Base-by-base conservation (phyloP, 2,888 invertebrate species). In the Hedya salicella region DNA sequence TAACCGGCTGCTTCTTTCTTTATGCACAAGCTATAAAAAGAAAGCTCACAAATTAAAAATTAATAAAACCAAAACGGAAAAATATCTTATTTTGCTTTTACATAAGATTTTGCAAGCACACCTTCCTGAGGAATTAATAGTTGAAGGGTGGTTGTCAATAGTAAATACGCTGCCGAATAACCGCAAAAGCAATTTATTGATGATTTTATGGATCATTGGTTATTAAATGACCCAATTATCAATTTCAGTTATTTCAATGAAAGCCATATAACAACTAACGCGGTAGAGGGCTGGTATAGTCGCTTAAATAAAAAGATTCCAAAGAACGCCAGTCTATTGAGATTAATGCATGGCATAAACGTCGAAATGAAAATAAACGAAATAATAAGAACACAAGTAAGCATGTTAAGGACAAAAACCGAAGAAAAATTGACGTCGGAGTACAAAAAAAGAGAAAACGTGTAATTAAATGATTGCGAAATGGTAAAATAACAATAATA, bases 211-310 rank as follows among this genome's bases (percentile, higher is more conserved):
- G 39, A 53, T 36, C 53, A 53, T 19, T 53, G 53, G 53, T 21
- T 53, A 17, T 14, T 39, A n/a, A 53, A 53, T 39, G 39, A 36
- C 17, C 5, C 39, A 36, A 16, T 53, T 19, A 53, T 17, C 8
- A 53, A 19, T 53, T 53, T 53, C 39, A 53, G 53, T 53, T 39
- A 19, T 39, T 53, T 39, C 36, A 53, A 39, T 53, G 53, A 53
- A 39, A 39, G 39, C 19, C 53, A 53, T 17, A 16, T 39, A 21
- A 53, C 53, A 39, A 53, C 53, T 19, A 39, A 39, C 16, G 30
- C 32, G 4, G 52, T 52, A 11, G 52, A 52, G 36, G 52, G 52
- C 17, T 52, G 14, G 17, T 39, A 53, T 53, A 53, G 53, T 17
- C 53, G 53, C 39, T 16, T 32, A 25, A 50, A 53, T 19, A 53